Conservation (phyloP, 2,113 vertebrate species). For the Enhydra lutris region DNA sequence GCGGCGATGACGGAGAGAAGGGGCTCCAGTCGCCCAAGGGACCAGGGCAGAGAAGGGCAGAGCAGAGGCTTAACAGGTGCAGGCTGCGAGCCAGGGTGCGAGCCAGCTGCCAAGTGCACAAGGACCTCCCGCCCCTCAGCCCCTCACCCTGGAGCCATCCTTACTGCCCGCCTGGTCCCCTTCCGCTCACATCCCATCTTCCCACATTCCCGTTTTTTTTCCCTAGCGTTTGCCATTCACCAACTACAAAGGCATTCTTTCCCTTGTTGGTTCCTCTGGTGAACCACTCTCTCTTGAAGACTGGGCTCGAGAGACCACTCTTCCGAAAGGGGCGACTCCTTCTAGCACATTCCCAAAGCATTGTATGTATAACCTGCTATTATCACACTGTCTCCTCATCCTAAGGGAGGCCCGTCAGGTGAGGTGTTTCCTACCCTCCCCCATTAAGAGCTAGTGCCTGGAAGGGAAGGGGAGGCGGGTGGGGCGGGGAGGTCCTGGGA, state of each 20-base stretch:
- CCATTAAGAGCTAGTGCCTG: not conserved
- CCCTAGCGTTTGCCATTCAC: no score
- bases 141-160: not conserved
- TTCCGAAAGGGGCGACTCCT: not conserved
- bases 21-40: not conserved
- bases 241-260: not conserved
- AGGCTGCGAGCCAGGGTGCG: not conserved
- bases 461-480: not conserved
- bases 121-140: not conserved
- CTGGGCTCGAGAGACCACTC: not conserved
- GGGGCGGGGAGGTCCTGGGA: not conserved
- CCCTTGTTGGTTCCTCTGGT: not conserved
- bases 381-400: not conserved
- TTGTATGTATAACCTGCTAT: not conserved
- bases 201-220: not conserved
- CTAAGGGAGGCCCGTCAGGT: not conserved
- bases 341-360: not conserved
- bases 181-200: not conserved
- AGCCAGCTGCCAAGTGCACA: rapidly evolving
- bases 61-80: not conserved
- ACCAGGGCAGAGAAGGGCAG: not conserved
- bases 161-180: not conserved
- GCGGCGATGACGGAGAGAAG: not conserved
- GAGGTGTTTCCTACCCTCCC: not conserved
- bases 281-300: not conserved